A percentile compares a stretch with the other conserved stretches of the same genome.
These are phyloP conservation scores for Notamacropus eugenii DNA, from an alignment of 2,797 vertebrate species.

Conservation along the genomic window DNA sequence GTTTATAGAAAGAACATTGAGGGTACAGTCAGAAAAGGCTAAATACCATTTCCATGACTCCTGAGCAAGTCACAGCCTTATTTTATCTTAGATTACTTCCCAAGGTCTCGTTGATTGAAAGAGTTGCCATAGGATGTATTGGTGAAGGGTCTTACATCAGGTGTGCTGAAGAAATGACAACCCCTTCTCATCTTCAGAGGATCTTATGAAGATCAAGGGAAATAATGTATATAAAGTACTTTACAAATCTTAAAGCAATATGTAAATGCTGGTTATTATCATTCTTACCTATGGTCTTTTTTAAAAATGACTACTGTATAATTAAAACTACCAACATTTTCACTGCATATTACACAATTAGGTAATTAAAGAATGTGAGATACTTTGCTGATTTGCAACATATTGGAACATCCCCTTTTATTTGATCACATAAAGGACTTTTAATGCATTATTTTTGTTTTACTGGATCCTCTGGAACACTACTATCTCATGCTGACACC, in stretches of 20 bases:
- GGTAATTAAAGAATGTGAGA: background rate
- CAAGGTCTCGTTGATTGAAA: background rate
- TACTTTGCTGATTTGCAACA: background rate
- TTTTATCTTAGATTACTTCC: background rate
- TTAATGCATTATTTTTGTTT: slow-evolving; percentile 39
- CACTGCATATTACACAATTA: background rate
- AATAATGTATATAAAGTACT: background rate
- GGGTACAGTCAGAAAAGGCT: background rate
- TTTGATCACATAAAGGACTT: background rate
- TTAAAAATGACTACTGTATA: background rate
- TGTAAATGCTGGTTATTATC: background rate
- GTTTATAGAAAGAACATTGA: background rate
- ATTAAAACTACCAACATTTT: slow-evolving; percentile 9
- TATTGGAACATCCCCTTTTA: background rate
- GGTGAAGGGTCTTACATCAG: background rate
- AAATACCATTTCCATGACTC: background rate
- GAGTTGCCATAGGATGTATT: background rate
- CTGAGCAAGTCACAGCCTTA: background rate
- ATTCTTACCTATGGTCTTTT: background rate
- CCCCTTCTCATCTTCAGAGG: background rate
- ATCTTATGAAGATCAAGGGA: background rate
- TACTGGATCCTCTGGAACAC: background rate
- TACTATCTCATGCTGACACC: background rate
- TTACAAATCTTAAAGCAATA: background rate
- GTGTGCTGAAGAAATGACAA: background rate